These are phyloP conservation scores for Bothrops jararaca DNA, from an alignment of 2,113 vertebrate species.

Conservation along the genomic window DNA sequence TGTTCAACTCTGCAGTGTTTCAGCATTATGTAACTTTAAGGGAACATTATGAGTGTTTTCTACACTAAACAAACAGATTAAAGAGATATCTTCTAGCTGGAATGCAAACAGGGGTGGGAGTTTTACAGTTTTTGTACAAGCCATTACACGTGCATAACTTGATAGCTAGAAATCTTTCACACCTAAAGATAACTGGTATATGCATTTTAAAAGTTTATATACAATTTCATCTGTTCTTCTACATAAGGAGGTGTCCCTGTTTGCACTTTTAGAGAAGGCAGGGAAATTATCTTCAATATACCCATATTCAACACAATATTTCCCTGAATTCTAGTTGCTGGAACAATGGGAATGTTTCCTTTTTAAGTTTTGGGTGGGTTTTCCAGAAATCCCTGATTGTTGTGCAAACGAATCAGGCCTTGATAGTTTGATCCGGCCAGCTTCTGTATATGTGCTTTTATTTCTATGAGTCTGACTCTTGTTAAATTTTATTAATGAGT, in stretches of 20 bases:
- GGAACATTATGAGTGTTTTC: constrained; percentile 11
- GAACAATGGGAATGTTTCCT: background rate
- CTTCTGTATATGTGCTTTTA: background rate
- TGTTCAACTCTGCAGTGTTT: background rate
- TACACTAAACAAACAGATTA: constrained; percentile 11
- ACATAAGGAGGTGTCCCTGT: background rate
- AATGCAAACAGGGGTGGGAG: background rate
- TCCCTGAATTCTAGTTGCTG: background rate
- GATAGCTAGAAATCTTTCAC: constrained; percentile 33
- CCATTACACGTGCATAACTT: constrained; percentile 1
- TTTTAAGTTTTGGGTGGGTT: background rate
- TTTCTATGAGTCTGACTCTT: background rate
- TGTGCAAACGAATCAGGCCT: background rate
- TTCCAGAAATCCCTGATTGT: background rate
- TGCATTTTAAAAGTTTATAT: constrained; percentile 29
- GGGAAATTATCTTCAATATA: background rate
- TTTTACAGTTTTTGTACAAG: constrained; percentile 22
- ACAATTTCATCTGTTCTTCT: background rate
- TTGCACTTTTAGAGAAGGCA: background rate
- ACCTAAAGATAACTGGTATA: constrained; percentile 29
- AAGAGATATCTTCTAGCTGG: background rate
- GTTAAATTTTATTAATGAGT: background rate
- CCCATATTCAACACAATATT: background rate
- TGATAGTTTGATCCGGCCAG: no score
- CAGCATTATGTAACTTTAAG: background rate